Evolutionary conservation across 2,113 vertebrate genomes (phyloP).

Genomic region (Rhegmatorhina hoffmannsi): DNA sequence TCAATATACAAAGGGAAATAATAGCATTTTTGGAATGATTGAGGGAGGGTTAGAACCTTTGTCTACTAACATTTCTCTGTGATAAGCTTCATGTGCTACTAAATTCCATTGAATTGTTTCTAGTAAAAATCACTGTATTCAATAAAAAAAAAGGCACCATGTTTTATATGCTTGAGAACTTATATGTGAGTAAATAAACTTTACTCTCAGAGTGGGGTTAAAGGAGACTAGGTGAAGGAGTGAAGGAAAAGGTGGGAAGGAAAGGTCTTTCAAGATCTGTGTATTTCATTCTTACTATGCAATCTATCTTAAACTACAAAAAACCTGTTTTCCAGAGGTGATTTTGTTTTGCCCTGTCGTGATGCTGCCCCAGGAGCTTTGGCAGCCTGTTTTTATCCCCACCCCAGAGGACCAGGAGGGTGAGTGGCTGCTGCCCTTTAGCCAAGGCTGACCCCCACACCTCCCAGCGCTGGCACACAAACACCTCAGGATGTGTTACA

Average conservation of each 20-base stretch:
- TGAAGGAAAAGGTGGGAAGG: not conserved
- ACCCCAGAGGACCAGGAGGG: fast-evolving
- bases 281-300: not conserved
- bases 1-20: not conserved
- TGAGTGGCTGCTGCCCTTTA: not conserved
- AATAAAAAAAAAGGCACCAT: not conserved
- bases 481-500: not conserved
- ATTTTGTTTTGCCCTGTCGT: not conserved
- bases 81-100: not conserved
- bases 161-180: not conserved
- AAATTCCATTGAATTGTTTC: not conserved
- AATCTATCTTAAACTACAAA: not conserved
- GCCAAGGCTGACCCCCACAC: not conserved
- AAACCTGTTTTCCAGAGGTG: not conserved
- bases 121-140: not conserved
- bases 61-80: not conserved
- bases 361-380: not conserved
- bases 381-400: not conserved
- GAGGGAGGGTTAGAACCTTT: not conserved
- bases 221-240: not conserved
- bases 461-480: not conserved
- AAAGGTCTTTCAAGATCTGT: not conserved
- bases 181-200: not conserved
- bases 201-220: not conserved
- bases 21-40: not conserved